A percentile compares a stretch with the other conserved stretches of the same genome.
phyloP scores from a whole-genome alignment of 1,140 invertebrate genomes.

The Cotesia glomerata region DNA sequence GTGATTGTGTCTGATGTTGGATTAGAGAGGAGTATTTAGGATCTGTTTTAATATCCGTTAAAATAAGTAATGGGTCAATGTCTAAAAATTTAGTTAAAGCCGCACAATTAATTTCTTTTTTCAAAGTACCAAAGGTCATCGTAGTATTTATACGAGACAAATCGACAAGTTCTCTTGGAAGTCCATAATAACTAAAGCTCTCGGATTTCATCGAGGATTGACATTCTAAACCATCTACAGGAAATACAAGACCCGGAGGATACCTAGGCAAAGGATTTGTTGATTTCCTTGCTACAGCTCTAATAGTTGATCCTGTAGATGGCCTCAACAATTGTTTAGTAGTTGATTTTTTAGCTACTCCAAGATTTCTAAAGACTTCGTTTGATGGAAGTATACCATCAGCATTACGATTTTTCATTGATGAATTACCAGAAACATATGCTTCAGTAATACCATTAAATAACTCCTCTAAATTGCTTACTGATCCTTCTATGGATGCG shows the following conservation, averaged over 20 bases:
- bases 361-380: slow-evolving; percentile 27
- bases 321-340: slow-evolving; percentile 36
- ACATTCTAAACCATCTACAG: slow-evolving; percentile 1
- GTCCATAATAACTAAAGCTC: slow-evolving; percentile 48
- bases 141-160: slow-evolving; percentile 47
- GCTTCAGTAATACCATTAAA: slow-evolving; percentile 24
- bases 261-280: slow-evolving; percentile 49
- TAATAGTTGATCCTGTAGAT: slow-evolving; percentile 31
- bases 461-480: slow-evolving; percentile 40
- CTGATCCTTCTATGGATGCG: slow-evolving; percentile 42
- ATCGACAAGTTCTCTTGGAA: slow-evolving; percentile 40
- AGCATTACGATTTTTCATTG: background rate
- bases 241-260: slow-evolving; percentile 31
- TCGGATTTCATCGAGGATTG: background rate
- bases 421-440: background rate
- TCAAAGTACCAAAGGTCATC: slow-evolving; percentile 49
- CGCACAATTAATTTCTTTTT: slow-evolving; percentile 52
- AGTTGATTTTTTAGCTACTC: slow-evolving; percentile 56
- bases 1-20: too few relatives aligned
- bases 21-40: background rate
- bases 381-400: background rate
- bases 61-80: slow-evolving; percentile 45
- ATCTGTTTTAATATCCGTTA: slow-evolving; percentile 26
- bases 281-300: slow-evolving; percentile 57
- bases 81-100: slow-evolving; percentile 50